These are phyloP conservation scores for Anoplopoma fimbria DNA, from an alignment of 2,113 vertebrate species.

Conservation along the genomic window DNA sequence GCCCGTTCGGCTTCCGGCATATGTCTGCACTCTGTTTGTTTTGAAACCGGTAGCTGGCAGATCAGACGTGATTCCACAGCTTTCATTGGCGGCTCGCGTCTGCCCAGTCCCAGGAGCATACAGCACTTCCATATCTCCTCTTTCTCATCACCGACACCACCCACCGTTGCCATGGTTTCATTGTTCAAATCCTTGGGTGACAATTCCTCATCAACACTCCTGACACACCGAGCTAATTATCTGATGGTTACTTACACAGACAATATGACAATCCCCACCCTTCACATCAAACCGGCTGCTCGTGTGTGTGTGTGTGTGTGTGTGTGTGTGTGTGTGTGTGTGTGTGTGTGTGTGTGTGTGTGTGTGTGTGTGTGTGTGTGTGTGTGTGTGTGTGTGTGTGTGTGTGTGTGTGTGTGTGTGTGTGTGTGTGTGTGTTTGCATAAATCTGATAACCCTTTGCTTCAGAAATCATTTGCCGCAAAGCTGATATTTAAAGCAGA, in stretches of 20 bases:
- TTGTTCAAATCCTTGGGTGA: constrained; percentile 54
- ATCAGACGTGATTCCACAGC: constrained; percentile 15
- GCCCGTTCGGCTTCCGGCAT: neutral
- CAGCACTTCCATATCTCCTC: constrained; percentile 11
- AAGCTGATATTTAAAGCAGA: constrained; percentile 44
- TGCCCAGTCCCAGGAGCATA: constrained; percentile 24
- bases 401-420: neutral
- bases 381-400: neutral
- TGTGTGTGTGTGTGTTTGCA: constrained; percentile 21
- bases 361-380: constrained; percentile 8
- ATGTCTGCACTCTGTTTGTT: constrained; percentile 23
- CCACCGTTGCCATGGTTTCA: constrained; percentile 65
- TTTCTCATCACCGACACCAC: constrained; percentile 13
- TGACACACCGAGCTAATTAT: constrained; percentile 56
- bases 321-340: constrained; percentile 21
- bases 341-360: constrained; percentile 22
- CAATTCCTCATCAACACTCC: constrained; percentile 56
- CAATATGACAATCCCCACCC: constrained; percentile 25
- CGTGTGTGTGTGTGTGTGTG: neutral
- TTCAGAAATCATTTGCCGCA: constrained; percentile 10
- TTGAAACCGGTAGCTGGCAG: constrained; percentile 31
- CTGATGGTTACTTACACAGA: constrained; percentile 39
- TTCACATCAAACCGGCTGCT: constrained; percentile 32
- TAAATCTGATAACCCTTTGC: constrained; percentile 11
- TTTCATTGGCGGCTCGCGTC: constrained; percentile 31